Conservation (phyloP, 2,888 invertebrate species). For the Pseudeuparius sepicola region DNA sequence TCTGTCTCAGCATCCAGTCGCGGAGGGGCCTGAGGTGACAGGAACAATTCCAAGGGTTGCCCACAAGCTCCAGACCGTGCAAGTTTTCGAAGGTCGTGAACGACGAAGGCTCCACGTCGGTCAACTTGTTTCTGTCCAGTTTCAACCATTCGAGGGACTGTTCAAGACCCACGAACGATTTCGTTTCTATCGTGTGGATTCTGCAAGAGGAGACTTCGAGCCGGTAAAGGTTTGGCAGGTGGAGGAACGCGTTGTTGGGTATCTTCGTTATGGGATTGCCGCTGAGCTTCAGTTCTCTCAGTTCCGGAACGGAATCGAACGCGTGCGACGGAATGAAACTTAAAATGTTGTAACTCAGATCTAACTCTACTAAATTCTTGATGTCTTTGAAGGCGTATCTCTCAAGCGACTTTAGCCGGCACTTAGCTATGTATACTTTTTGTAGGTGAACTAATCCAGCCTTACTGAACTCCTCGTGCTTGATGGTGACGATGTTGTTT, state of each 20-base stretch:
- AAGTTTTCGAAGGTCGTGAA: constrained; percentile 58
- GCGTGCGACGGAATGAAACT: constrained; percentile 59
- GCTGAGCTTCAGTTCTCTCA: constrained; percentile 62
- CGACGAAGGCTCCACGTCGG: constrained; percentile 54
- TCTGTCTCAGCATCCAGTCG: constrained; percentile 69
- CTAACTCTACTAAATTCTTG: constrained; percentile 72
- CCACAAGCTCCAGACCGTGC: constrained; percentile 66
- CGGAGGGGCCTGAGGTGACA: constrained; percentile 63
- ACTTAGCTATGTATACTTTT: constrained; percentile 64
- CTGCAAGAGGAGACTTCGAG: constrained; percentile 66
- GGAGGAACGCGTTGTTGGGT: constrained; percentile 56
- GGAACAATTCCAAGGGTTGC: constrained; percentile 76
- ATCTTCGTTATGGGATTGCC: constrained; percentile 67
- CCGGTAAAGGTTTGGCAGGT: constrained; percentile 57
- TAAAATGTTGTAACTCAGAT: constrained; percentile 65
- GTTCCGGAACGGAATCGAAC: constrained; percentile 61
- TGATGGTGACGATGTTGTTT: constrained; percentile 57
- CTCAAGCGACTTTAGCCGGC: constrained; percentile 58
- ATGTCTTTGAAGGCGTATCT: constrained; percentile 66
- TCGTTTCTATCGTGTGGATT: constrained; percentile 55
- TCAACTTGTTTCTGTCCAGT: constrained; percentile 63
- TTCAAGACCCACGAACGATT: constrained; percentile 64
- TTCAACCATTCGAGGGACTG: constrained; percentile 66
- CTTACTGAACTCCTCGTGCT: constrained; percentile 62
- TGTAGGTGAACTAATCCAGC: constrained; percentile 72